Evolutionary conservation across 2,888 invertebrate genomes (phyloP), one percentile per base, ranked within the genome.

Genomic region (Epistrophe eligans): DNA sequence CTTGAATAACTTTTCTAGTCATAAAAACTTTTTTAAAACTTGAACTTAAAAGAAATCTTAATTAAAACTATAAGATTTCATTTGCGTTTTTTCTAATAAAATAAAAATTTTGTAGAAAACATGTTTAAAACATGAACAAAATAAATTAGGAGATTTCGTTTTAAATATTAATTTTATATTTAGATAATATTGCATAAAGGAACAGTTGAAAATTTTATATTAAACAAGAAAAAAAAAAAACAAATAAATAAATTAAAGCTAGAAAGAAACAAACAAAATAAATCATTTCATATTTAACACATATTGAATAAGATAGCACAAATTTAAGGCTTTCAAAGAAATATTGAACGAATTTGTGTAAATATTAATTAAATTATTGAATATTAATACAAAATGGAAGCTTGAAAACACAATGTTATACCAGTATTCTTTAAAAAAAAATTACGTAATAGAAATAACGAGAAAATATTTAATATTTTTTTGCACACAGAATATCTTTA

Each of bases 281-380:
- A 48, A 48, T 48, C n/a, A 45, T 45, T 45, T 45, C n/a, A 45
- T 45, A n/a, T 45, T 45, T n/a, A 45, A 45, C n/a, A 43, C 43
- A 43, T n/a, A 48, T 10, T 45, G 17, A 43, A 43, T 13, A 15
- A 43, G 15, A 43, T 43, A 40, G 13, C 13, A 11, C 40, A 40
- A 40, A 32, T 40, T 40, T 40, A 15, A 43, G 35, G 40, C 40
- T 13, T 40, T 40, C 13, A 45, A 45, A n/a, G n/a, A 45, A 45
- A 45, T 8, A 45, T 0, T 13, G 40, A 43, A 43, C 15, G 4
- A 43, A 43, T 11, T 7, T 45, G 17, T n/a, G n/a, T n/a, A 45
- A 15, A 45, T 3, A 17, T 45, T 8, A 17, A 8, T 10, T 45
- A 45, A 45, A 45, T 45, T 6, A 38, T 38, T 38, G n/a, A n/a